Conservation (phyloP, 37 sponge, comb jelly and placozoan species). For the Amphimedon queenslandica region DNA sequence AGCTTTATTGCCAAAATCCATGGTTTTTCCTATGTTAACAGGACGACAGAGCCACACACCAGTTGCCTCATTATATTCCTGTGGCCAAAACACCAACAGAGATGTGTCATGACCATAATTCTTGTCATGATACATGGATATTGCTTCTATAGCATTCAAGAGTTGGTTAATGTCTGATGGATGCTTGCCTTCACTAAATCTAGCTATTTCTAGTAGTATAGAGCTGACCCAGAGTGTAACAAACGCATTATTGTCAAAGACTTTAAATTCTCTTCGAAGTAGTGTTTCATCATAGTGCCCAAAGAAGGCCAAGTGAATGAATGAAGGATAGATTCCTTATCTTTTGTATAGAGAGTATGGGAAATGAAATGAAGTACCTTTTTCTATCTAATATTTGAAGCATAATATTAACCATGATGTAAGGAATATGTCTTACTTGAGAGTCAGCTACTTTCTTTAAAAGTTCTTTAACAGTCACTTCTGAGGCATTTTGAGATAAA, state of each 20-base stretch:
- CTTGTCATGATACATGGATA: conserved; percentile 40
- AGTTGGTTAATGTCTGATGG: conserved; percentile 43
- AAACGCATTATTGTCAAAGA: conserved; percentile 47
- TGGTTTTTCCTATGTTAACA: background rate
- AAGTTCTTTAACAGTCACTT: no score
- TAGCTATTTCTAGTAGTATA: conserved; percentile 35
- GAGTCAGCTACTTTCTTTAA: no score
- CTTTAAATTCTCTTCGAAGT: conserved; percentile 12
- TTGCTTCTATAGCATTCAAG: conserved; percentile 22
- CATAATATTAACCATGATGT: no score
- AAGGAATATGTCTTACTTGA: no score
- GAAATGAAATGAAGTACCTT: background rate
- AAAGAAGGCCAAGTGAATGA: conserved; percentile 20
- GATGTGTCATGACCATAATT: background rate
- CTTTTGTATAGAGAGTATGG: conserved; percentile 5
- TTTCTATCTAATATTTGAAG: no score
- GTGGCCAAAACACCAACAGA: conserved; percentile 44
- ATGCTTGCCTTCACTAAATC: conserved; percentile 7
- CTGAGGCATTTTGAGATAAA: no score
- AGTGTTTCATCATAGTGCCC: background rate
- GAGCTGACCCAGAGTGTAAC: conserved; percentile 44
- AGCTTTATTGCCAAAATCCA: background rate
- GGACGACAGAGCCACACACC: conserved; percentile 7
- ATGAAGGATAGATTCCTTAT: conserved; percentile 40
- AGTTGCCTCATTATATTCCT: conserved; percentile 22